Conservation (phyloP, 1,140 invertebrate genomes). For the Pseudomyrmex flavicornis region DNA sequence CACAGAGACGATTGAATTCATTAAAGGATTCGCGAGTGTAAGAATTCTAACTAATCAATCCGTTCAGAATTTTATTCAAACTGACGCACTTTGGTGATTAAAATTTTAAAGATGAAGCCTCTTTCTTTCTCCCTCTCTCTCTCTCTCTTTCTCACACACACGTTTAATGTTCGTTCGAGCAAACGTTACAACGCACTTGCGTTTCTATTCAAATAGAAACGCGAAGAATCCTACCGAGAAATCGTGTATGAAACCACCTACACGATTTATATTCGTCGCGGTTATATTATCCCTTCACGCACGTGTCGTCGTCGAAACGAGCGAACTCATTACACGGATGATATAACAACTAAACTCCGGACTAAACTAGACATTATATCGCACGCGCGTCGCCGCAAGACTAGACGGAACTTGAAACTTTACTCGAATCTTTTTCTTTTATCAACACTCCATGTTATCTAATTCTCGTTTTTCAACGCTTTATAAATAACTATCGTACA, state of each 20-base stretch:
- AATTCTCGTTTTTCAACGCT: background rate
- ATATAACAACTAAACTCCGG: constrained; percentile 13
- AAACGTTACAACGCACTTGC: background rate
- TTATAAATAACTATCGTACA: background rate
- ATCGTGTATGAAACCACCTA: background rate
- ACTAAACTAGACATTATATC: no score
- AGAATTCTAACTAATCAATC: no score
- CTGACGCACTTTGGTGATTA: background rate
- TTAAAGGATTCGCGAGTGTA: background rate
- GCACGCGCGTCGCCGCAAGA: background rate
- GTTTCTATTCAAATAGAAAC: background rate
- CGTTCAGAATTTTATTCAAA: background rate
- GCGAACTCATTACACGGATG: background rate
- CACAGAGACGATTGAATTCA: background rate
- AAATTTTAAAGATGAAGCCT: background rate
- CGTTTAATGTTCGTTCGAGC: no score
- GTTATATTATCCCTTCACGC: background rate
- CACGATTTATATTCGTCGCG: background rate
- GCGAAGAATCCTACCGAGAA: background rate
- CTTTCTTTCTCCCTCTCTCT: background rate
- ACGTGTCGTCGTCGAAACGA: background rate
- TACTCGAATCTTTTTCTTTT: background rate
- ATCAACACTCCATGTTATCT: background rate
- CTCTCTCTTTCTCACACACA: no score
- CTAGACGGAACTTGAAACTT: background rate